A percentile compares a stretch with the other conserved stretches of the same genome.
Evolutionary conservation across 2,797 vertebrate genomes (phyloP).

Genomic region (Pantherophis vulpinus): DNA sequence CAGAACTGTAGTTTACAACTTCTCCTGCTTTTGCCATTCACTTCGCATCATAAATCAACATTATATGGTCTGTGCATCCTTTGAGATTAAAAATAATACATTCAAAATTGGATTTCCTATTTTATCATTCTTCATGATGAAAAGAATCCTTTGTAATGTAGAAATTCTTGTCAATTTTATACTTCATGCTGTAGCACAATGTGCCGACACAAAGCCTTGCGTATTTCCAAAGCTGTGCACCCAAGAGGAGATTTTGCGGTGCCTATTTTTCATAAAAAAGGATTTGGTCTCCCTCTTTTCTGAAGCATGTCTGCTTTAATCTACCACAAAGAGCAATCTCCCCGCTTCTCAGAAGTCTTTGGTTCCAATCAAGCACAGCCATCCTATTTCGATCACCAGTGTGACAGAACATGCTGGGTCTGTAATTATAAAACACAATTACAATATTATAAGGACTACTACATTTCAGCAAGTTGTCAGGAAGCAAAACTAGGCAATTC

Average conservation of each 20-base stretch:
- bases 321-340: neutral
- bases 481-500: neutral
- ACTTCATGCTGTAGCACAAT: neutral
- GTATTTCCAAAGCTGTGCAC: neutral
- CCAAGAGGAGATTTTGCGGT: neutral
- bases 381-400: neutral
- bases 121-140: neutral
- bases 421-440: neutral
- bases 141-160: neutral
- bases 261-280: neutral
- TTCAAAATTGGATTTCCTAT: neutral
- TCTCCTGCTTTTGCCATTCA: neutral
- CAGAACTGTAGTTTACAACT: neutral
- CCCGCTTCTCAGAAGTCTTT: neutral
- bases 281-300: neutral
- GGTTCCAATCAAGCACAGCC: neutral
- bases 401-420: neutral
- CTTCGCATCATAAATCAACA: neutral
- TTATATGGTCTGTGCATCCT: neutral
- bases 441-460: neutral
- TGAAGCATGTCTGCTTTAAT: neutral
- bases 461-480: neutral
- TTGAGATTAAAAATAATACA: neutral
- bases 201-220: neutral
- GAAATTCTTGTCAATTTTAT: neutral